Base-by-base conservation (phyloP, 2,113 vertebrate genomes). In the Epinephelus fuscoguttatus region DNA sequence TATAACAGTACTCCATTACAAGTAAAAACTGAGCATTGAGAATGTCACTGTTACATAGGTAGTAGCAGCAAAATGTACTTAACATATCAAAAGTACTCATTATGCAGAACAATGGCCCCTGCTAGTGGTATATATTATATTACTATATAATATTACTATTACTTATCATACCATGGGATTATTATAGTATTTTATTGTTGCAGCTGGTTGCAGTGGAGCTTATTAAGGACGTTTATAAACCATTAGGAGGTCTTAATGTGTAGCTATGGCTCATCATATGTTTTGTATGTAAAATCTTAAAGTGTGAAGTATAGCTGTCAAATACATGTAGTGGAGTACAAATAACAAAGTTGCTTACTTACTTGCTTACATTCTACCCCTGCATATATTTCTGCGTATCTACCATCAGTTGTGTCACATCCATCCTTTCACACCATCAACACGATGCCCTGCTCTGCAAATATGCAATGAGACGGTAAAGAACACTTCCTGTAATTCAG, bases 401-500 rank as follows among this genome's bases (percentile, higher is more conserved):
- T 21, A 55, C 61, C 33, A 77, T 45, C 15, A 21, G 53, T 30
- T 30, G 33, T 4, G 11, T 60, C 80, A 33, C 4, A 4, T 21
- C 3, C 19, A 12, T 67, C 19, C 23, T 40, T 15, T 78, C n/a
- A 17, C 25, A 49, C 11, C 17, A 27, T 21, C 25, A 68, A 47
- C 73, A 56, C 45, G 2, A 47, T 40, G 75, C 52, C n/a, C 18
- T 13, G 62, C 68, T 69, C 56, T 37, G 63, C 27, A 69, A 63
- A 85, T 14, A 47, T 6, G 40, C 73, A 21, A 3, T 3, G 37
- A 61, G 75, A 59, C 47, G 3, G 4, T n/a, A 23, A 71, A 62
- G 45, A 60, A 49, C 37, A 50, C 62, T 55, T 52, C n/a, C 78
- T 62, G 70, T 84, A 72, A 83, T 81, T 85, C 52, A 79, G 79